Base-by-base conservation (phyloP, 2,113 vertebrate genomes). In the Rostratula benghalensis region DNA sequence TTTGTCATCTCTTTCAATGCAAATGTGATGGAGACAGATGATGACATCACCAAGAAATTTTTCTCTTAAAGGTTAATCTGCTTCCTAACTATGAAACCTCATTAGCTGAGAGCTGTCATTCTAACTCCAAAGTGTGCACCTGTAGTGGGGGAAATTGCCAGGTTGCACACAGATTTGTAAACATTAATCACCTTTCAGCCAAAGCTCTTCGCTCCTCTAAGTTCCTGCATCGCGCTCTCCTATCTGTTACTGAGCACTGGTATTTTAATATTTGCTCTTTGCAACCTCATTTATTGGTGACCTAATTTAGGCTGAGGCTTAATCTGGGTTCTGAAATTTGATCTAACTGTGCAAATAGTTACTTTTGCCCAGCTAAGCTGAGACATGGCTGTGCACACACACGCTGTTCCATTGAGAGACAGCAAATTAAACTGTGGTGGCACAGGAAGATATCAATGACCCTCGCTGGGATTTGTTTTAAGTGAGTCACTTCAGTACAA, bases 41-140 rank as follows among this genome's bases (percentile, higher is more conserved):
- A 46, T 60, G 70, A 95, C 67, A 74, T 73, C 61, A 79, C 43
- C 54, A 82, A 92, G 59, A 89, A 95, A 64, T 69, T 74, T 90
- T 54, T 89, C 27, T 91, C 80, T 78, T 70, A 96, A 94, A 93
- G 65, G 79, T 97, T 94, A 94, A 90, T 92, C 57, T 80, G 30
- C 81, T 93, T 92, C 54, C 56, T 74, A 77, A 82, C 46, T 45
- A 71, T 35, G 75, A 95, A 90, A 77, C 33, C 57, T 90, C 63
- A 46, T 97, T 93, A 96, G 35, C 46, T 21, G 71, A 81, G 39
- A 87, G 43, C 28, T 94, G 63, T 85, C 67, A 71, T 81, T 90
- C 35, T 61, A 75, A 45, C 78, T 93, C 74, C 65, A 81, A 75
- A 82, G 4, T 30, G 87, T 13, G 2, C 59, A 87, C 41, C 73